phyloP scores from a whole-genome alignment of 2,888 invertebrate species.

The Yponomeuta cagnagella region DNA sequence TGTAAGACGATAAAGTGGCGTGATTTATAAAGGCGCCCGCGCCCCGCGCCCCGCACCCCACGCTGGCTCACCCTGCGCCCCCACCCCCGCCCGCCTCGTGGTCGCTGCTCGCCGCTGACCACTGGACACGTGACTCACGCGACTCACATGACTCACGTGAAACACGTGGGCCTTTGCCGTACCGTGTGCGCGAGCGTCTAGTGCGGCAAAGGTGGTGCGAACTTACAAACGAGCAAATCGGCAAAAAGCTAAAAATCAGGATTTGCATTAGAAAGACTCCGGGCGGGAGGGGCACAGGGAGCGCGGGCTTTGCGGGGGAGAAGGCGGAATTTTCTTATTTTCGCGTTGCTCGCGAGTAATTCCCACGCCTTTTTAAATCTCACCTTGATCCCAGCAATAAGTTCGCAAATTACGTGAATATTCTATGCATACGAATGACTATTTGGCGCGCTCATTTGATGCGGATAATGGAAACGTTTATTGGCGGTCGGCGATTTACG shows the following conservation, averaged over 20 bases:
- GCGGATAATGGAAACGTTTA: constrained; percentile 5
- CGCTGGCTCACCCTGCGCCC: background rate
- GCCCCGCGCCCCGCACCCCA: background rate
- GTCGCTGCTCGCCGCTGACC: background rate
- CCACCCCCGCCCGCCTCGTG: background rate
- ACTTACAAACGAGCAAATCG: constrained; percentile 40
- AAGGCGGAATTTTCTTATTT: constrained; percentile 27
- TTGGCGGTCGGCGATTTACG: constrained; percentile 7
- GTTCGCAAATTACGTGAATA: constrained; percentile 52
- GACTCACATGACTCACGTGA: background rate
- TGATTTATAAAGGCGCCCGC: constrained; percentile 38
- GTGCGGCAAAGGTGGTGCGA: constrained; percentile 12
- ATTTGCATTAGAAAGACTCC: constrained; percentile 45
- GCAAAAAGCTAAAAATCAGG: constrained; percentile 43
- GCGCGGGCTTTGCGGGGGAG: constrained; percentile 12
- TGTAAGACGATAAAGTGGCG: constrained; percentile 52
- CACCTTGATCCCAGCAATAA: constrained; percentile 51
- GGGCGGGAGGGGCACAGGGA: constrained; percentile 13
- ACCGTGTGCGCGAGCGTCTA: background rate
- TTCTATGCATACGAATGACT: constrained; percentile 54
- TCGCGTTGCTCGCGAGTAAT: constrained; percentile 23
- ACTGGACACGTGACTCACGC: background rate
- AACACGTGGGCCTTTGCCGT: background rate
- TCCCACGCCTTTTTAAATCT: constrained; percentile 41
- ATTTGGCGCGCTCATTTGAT: constrained; percentile 18